phyloP scores from a whole-genome alignment of 1,140 invertebrate genomes.

The Atta cephalotes region DNA sequence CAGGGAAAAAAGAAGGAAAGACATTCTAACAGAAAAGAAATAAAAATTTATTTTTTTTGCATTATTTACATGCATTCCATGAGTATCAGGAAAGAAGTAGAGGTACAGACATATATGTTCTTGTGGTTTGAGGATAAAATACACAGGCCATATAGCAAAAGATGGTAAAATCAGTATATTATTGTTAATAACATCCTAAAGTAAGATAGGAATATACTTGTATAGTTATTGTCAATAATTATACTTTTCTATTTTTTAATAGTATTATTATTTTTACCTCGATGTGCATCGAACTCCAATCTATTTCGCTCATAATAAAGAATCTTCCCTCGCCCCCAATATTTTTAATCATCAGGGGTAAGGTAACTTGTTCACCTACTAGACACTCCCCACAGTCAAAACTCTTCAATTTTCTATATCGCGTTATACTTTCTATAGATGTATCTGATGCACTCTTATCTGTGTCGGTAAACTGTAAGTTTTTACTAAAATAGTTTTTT shows the following conservation, averaged over 20 bases:
- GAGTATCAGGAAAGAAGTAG: slow-evolving; percentile 74
- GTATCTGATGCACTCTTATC: not conserved
- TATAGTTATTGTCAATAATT: slow-evolving; percentile 16
- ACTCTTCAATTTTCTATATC: slow-evolving; percentile 34
- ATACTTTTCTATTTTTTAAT: not conserved
- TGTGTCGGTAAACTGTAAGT: not conserved
- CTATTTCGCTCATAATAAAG: slow-evolving; percentile 81
- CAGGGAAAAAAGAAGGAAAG: not conserved
- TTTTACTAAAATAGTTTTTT: not conserved
- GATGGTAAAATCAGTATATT: slow-evolving; percentile 71
- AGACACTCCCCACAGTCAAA: slow-evolving; percentile 80
- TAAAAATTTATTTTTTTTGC: not conserved
- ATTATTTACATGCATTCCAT: slow-evolving; percentile 76
- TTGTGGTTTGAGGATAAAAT: slow-evolving; percentile 74
- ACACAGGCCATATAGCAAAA: slow-evolving; percentile 77
- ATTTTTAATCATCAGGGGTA: slow-evolving; percentile 76
- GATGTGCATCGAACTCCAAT: slow-evolving; percentile 79
- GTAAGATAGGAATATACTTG: slow-evolving; percentile 17
- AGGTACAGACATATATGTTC: slow-evolving; percentile 72
- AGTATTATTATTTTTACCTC: slow-evolving; percentile 62
- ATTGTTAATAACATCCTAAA: slow-evolving; percentile 69
- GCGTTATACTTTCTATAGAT: not conserved
- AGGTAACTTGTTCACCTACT: slow-evolving; percentile 73
- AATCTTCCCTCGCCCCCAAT: slow-evolving; percentile 78
- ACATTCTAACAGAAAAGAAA: not conserved